These are phyloP conservation scores for Lepidurus couesii DNA, from an alignment of 1,140 invertebrate species.

Conservation along the genomic window DNA sequence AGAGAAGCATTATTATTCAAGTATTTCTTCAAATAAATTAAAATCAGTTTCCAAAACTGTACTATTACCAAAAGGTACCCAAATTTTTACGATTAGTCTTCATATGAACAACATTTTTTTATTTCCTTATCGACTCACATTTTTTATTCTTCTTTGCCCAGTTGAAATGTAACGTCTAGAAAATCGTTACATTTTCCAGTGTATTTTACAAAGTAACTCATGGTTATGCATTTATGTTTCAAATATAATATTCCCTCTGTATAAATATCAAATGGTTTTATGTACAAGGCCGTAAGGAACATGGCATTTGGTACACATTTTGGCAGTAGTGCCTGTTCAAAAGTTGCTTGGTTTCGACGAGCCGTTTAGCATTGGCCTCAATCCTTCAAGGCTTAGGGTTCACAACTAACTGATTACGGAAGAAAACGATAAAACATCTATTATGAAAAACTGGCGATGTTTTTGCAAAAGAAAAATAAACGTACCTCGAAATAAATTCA, in stretches of 20 bases:
- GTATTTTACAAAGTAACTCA: background rate
- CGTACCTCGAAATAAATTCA: background rate
- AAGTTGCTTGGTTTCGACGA: background rate
- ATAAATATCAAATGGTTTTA: background rate
- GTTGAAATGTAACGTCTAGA: background rate
- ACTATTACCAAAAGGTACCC: background rate
- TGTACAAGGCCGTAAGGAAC: background rate
- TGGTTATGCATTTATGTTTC: background rate
- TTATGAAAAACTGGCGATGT: background rate
- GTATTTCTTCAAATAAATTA: background rate
- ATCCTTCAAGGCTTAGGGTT: background rate
- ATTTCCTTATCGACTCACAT: background rate
- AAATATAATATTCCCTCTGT: background rate
- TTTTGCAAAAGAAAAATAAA: background rate
- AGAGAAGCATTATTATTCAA: background rate
- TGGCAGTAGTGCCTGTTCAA: background rate
- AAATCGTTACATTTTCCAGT: background rate
- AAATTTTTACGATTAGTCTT: background rate
- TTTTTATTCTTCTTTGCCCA: background rate
- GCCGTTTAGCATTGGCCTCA: background rate
- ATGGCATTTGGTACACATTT: background rate
- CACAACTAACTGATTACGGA: background rate
- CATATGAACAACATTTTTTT: background rate
- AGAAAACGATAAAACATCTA: background rate
- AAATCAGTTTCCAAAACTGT: background rate